A percentile compares a stretch with the other conserved stretches of the same genome.
Conservation (phyloP, 2,888 invertebrate genomes). For the Amphimallon solstitiale region DNA sequence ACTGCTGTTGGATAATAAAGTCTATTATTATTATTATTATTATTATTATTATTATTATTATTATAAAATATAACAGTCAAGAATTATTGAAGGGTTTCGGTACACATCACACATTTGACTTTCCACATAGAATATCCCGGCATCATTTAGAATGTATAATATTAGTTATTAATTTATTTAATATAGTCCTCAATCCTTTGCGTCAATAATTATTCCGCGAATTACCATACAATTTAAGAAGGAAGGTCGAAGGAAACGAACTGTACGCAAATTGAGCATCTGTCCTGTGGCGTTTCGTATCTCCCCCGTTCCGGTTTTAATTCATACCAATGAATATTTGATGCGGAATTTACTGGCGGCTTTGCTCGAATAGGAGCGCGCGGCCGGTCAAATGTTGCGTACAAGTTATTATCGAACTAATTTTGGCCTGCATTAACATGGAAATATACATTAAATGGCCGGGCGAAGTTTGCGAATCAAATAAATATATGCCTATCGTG, state of each 20-base stretch:
- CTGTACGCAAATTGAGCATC: conserved; percentile 12
- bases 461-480: conserved; percentile 10
- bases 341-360: conserved; percentile 25
- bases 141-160: too few species aligned
- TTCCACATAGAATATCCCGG: too few species aligned
- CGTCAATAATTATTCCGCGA: background rate
- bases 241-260: conserved; percentile 2
- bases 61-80: too few species aligned
- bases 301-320: conserved; percentile 22
- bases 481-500: conserved; percentile 9
- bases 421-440: conserved; percentile 21
- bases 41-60: too few species aligned
- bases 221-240: conserved; percentile 25
- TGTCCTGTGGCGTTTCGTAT: background rate
- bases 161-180: too few species aligned
- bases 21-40: too few species aligned
- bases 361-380: conserved; percentile 5
- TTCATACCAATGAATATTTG: conserved; percentile 32
- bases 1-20: too few species aligned
- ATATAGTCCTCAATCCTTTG: too few species aligned
- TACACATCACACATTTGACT: too few species aligned
- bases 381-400: conserved; percentile 30
- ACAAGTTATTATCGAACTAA: conserved; percentile 22
- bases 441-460: conserved; percentile 28
- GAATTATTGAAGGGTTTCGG: too few species aligned